Evolutionary conservation across 2,888 invertebrate species (phyloP).

Genomic region (Dryobota labecula): DNA sequence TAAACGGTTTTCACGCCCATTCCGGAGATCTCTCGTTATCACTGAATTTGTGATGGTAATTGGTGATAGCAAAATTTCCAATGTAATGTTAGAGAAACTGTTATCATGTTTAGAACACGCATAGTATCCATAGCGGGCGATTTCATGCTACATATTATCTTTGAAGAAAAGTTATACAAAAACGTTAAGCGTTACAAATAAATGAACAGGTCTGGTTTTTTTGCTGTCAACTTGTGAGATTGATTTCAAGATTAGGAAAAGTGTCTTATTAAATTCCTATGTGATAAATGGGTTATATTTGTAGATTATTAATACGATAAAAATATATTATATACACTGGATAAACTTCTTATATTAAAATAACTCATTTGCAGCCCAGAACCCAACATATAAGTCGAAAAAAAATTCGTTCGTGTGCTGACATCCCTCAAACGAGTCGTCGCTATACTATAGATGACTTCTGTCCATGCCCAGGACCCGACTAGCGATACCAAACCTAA

Average conservation of each 20-base stretch:
- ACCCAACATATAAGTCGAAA: too few species aligned
- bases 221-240: background rate
- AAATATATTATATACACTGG: too few species aligned
- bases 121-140: slow-evolving; percentile 25
- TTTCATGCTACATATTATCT: slow-evolving; percentile 19
- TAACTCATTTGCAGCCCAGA: too few species aligned
- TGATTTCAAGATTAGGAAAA: background rate
- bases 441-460: too few species aligned
- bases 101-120: slow-evolving; percentile 42
- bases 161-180: slow-evolving; percentile 19
- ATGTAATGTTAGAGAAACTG: slow-evolving; percentile 26
- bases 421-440: too few species aligned
- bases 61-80: slow-evolving; percentile 27
- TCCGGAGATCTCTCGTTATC: slow-evolving; percentile 26
- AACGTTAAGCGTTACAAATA: slow-evolving; percentile 17
- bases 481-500: too few species aligned
- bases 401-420: too few species aligned
- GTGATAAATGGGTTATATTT: background rate
- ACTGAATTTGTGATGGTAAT: slow-evolving; percentile 52
- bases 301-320: too few species aligned
- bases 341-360: too few species aligned
- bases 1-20: slow-evolving; percentile 27
- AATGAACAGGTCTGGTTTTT: background rate
- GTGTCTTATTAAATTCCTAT: background rate
- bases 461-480: too few species aligned